Base-by-base conservation (phyloP, 1,140 invertebrate species). In the Himalopsyche phryganea region DNA sequence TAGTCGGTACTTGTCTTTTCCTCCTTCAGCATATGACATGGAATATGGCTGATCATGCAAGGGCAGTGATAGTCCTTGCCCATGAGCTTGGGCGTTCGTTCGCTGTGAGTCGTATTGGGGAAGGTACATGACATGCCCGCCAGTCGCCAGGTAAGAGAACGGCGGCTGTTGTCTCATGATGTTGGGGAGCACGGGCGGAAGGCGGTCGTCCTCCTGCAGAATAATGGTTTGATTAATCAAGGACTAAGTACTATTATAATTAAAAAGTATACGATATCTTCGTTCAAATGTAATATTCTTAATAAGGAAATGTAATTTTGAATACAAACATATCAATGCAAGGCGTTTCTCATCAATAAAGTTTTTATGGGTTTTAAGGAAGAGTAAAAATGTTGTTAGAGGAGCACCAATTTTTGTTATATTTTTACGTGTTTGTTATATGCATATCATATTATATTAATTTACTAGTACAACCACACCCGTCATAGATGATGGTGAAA, bases 81-180 rank as follows among this genome's bases (percentile, higher is more conserved):
- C 70, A 17, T 45, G 60, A 58, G 0, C 6, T 36, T 52, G 51
- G n/a, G 46, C 33, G 20, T 47, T 18, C 23, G 60, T 48, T 17
- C 50, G 13, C 32, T 58, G 52, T 51, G 68, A 71, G 60, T 80
- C 78, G 47, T 83, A 82, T 45, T 85, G 83, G 0, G 89, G 89
- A 23, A 92, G 76, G 71, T 92, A 92, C 85, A 92, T 90, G 6
- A 90, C 81, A 67, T 87, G 84, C 1, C 85, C 83, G 2, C 83
- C 82, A 47, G 81, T 79, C 13, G 71, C 74, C 50, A 77, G 53
- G 65, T 74, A 74, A 6, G 74, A 73, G 23, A 69, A 56, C 2
- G 77, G 78, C 17, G 76, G 69, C 61, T 76, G 60, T 13, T 41
- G 60, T 33, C 60, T 76, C 66, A 75, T 69, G 14, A 71, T 64